Base-by-base conservation (phyloP, 2,113 vertebrate genomes). In the Noctilio leporinus region DNA sequence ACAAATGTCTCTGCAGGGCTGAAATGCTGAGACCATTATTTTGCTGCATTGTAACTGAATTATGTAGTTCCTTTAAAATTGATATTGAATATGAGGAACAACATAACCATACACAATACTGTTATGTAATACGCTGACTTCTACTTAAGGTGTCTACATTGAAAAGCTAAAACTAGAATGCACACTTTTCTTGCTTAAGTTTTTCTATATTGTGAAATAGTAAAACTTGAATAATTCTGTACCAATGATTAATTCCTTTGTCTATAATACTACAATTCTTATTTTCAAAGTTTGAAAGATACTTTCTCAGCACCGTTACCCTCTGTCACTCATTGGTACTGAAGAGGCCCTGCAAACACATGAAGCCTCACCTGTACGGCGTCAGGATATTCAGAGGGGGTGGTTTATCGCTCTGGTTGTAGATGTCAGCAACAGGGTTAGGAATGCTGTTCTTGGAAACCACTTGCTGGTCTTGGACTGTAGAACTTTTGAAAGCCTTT, bases 401-500 rank as follows among this genome's bases (percentile, higher is more conserved):
- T 20, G 99, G 99, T 84, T 99, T 99, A 97, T 99, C 99, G 4
- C 99, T 99, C 97, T 99, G 96, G 95, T 99, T 99, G 97, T 99
- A 99, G 98, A 99, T 99, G 97, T 99, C 99, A 86, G 96, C 98
- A 45, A 99, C 99, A 0, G 99, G 99, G 64, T 98, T 99, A 1
- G 99, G 99, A 70, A 99, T 98, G 67, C 99, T 99, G 98, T 98
- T 99, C 98, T 99, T 99, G 94, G 99, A 99, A 97, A 99, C 99
- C 96, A 99, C 99, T 98, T 99, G 99, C 98, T 99, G 99, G 98
- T 99, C 99, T 97, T 99, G 99, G 64, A 98, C 97, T 84, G 99
- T 99, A 40, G 99, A 99, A 98, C 99, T 99, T 98, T 99, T 99
- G 97, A 99, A 99, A 59, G 99, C 99, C 97, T 99, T 99, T 93